phyloP scores from a whole-genome alignment of 2,888 invertebrate species.

The Dryobotodes eremita region DNA sequence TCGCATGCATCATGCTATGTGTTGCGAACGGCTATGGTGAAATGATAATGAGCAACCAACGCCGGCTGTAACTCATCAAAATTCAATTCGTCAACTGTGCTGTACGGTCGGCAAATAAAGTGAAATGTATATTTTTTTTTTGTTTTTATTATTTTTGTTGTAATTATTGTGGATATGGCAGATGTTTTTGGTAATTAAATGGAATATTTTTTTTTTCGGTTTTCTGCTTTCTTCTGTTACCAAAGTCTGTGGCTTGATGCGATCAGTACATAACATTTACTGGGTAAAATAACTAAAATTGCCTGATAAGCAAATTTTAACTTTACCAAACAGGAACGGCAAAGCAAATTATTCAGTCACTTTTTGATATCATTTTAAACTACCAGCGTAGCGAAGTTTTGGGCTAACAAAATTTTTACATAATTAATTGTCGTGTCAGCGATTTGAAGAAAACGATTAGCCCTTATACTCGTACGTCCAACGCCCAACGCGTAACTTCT shows the following conservation, averaged over 20 bases:
- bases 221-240: neutral
- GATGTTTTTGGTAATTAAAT: slow-evolving; percentile 27
- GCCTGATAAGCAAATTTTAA: too few relatives aligned
- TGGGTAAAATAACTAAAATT: neutral
- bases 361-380: neutral
- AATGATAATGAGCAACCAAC: slow-evolving; percentile 83
- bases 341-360: too few relatives aligned
- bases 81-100: slow-evolving; percentile 88
- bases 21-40: slow-evolving; percentile 75
- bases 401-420: too few relatives aligned
- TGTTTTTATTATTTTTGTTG: neutral
- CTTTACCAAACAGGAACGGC: too few relatives aligned
- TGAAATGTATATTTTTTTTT: slow-evolving; percentile 12
- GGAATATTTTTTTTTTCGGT: neutral
- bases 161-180: slow-evolving; percentile 15
- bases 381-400: neutral
- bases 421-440: too few relatives aligned
- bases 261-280: neutral
- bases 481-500: neutral
- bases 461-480: too few relatives aligned
- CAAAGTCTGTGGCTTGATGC: neutral
- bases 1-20: slow-evolving; percentile 41
- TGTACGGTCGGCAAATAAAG: slow-evolving; percentile 76
- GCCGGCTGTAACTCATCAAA: slow-evolving; percentile 86
- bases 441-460: too few relatives aligned